These are phyloP conservation scores for Syngnathoides biaculeatus DNA, from an alignment of 2,113 vertebrate species.

Conservation along the genomic window DNA sequence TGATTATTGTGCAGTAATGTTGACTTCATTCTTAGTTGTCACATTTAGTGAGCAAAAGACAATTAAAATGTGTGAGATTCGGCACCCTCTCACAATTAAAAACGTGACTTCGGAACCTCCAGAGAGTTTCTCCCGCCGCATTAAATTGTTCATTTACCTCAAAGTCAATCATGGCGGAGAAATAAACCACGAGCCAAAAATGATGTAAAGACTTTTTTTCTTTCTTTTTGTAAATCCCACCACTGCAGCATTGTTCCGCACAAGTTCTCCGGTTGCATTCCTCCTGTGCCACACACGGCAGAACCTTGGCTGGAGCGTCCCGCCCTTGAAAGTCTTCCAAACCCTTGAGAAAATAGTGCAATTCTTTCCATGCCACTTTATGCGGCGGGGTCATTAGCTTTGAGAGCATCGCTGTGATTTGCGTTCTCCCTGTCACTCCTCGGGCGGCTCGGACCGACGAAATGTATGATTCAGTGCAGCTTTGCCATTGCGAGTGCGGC, in stretches of 20 bases:
- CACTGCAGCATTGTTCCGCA: slow-evolving; percentile 37
- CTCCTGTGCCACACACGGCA: slow-evolving; percentile 31
- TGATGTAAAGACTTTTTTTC: not conserved
- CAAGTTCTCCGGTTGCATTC: slow-evolving; percentile 32
- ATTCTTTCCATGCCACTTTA: slow-evolving; percentile 57
- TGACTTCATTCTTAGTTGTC: too few relatives aligned
- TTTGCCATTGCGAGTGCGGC: too few relatives aligned
- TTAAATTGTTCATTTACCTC: not conserved
- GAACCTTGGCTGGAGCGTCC: slow-evolving; percentile 46
- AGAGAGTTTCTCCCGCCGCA: not conserved
- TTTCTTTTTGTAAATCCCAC: not conserved
- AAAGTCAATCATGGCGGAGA: not conserved
- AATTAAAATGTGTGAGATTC: too few relatives aligned
- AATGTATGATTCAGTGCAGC: too few relatives aligned
- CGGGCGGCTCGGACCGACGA: not conserved
- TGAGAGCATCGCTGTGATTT: slow-evolving; percentile 39
- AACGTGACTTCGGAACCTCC: too few relatives aligned
- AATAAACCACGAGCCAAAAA: not conserved
- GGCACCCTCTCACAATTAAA: too few relatives aligned
- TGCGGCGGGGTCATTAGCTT: slow-evolving; percentile 36
- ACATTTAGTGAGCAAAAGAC: too few relatives aligned
- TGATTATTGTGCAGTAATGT: too few relatives aligned
- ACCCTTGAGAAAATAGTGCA: slow-evolving; percentile 47
- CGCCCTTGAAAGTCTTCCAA: slow-evolving; percentile 46
- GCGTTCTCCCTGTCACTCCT: slow-evolving; percentile 6